Base-by-base conservation (phyloP, 2,888 invertebrate species). In the Lochmaea crataegi region DNA sequence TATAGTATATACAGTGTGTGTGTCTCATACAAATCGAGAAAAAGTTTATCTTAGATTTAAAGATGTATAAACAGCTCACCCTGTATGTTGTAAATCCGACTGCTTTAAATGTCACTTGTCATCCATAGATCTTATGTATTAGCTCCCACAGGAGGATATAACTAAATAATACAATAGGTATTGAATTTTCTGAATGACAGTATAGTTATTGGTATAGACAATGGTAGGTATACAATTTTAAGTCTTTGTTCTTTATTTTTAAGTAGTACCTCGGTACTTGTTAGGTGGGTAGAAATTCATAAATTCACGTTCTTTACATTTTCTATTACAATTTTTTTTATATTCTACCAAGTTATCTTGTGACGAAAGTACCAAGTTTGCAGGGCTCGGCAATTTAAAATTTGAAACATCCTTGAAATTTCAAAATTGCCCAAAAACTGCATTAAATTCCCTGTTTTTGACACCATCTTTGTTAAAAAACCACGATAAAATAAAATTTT, bases 101-200 rank as follows among this genome's bases (percentile, higher is more conserved):
- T 64, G 51, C 64, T 72, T 72, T 64, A 68, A 14, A 65, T 66
- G 66, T 67, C 66, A 65, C 56, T 60, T 69, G 65, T 65, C 57
- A 53, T 51, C 68, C 41, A 65, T 69, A 73, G 65, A 73, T 69
- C 66, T 73, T 66, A 61, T 45, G 61, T 41, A 68, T 60, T 41
- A 42, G 68, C 71, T 69, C 71, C 74, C 68, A 71, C 65, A 69
- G 71, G 57, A 68, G 69, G 65, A 57, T 68, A 57, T 68, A 68
- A 67, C 65, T 42, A 58, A 74, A 64, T 58, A 68, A 68, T 69
- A 53, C 66, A 74, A 71, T 74, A 22, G 66, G 60, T 58, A 74
- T 74, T 68, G 68, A 66, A 60, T 56, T 38, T 65, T 32, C 38
- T 68, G 66, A 74, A 65, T 71, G 74, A 74, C 65, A 48, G 58